Percentiles rank a stretch among this genome's conserved stretches.
These are phyloP conservation scores for Xestia sexstrigata DNA, from an alignment of 2,888 invertebrate species.

Conservation along the genomic window DNA sequence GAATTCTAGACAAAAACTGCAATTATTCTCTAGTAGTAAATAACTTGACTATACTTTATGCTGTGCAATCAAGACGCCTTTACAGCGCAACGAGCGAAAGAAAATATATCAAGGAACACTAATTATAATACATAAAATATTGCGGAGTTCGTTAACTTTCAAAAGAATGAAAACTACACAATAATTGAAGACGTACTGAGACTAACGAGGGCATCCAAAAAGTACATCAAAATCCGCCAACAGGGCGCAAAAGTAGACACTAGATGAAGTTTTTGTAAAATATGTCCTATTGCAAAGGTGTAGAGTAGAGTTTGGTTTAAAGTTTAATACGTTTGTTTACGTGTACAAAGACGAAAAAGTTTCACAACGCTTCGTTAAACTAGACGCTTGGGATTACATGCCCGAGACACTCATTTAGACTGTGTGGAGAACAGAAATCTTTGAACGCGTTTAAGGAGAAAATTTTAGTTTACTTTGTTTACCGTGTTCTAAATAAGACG, in stretches of 20 bases:
- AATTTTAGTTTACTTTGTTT: slow-evolving; percentile 55
- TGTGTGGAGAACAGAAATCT: slow-evolving; percentile 72
- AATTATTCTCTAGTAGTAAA: slow-evolving; percentile 5
- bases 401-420: slow-evolving; percentile 77
- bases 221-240: slow-evolving; percentile 76
- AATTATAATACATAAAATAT: slow-evolving; percentile 55
- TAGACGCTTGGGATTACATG: slow-evolving; percentile 83
- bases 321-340: slow-evolving; percentile 76
- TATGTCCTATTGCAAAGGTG: slow-evolving; percentile 56
- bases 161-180: slow-evolving; percentile 64
- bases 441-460: slow-evolving; percentile 57
- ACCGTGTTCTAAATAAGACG: slow-evolving; percentile 28
- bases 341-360: slow-evolving; percentile 83
- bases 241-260: slow-evolving; percentile 69
- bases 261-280: slow-evolving; percentile 53
- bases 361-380: slow-evolving; percentile 84
- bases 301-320: slow-evolving; percentile 70
- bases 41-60: slow-evolving; percentile 11
- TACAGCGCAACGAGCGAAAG: slow-evolving; percentile 2
- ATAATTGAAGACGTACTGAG: slow-evolving; percentile 71
- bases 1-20: slow-evolving; percentile 6
- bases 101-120: slow-evolving; percentile 36
- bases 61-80: slow-evolving; percentile 23
- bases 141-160: slow-evolving; percentile 39
- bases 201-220: slow-evolving; percentile 79